A percentile compares a stretch with the other conserved stretches of the same genome.
These are phyloP conservation scores for Drosophila rhopaloa DNA, from an alignment of 1,140 invertebrate genomes.

Conservation along the genomic window DNA sequence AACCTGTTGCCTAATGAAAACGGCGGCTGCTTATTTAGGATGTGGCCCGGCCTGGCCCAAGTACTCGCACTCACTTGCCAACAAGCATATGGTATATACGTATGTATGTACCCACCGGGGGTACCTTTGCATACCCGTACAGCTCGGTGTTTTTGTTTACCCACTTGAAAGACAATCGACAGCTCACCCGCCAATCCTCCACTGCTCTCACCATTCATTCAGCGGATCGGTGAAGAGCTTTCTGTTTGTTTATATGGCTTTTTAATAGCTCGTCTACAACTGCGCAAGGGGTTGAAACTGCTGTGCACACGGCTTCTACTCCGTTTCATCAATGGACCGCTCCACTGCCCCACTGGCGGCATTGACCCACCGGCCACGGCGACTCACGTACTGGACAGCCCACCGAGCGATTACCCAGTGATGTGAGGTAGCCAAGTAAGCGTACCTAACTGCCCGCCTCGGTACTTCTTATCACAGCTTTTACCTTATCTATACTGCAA, in stretches of 20 bases:
- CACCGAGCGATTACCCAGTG: conserved; percentile 11
- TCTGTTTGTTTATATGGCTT: conserved; percentile 75
- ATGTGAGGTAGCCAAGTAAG: conserved; percentile 8
- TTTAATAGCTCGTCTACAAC: conserved; percentile 73
- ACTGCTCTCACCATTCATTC: conserved; percentile 42
- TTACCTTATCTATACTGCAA: conserved; percentile 5
- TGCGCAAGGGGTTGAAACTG: conserved; percentile 66
- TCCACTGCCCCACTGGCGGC: conserved; percentile 43
- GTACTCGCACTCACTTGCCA: conserved; percentile 36
- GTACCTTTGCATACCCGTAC: conserved; percentile 12
- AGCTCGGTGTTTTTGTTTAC: conserved; percentile 55
- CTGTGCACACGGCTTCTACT: conserved; percentile 38
- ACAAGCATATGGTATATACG: conserved; percentile 10
- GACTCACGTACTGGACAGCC: conserved; percentile 24
- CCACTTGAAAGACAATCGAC: conserved; percentile 67
- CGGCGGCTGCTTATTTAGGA: conserved; percentile 73
- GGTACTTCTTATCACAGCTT: conserved; percentile 1
- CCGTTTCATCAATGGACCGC: conserved; percentile 59
- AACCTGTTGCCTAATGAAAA: conserved; percentile 80
- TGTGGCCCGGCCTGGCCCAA: conserved; percentile 53
- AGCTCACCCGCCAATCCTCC: conserved; percentile 11
- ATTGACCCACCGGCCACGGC: conserved; percentile 44
- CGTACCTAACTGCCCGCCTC: not conserved
- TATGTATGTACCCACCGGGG: conserved; percentile 3
- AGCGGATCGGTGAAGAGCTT: conserved; percentile 40